Conservation (phyloP, 2,888 invertebrate species). For the Vesta saturnalis region DNA sequence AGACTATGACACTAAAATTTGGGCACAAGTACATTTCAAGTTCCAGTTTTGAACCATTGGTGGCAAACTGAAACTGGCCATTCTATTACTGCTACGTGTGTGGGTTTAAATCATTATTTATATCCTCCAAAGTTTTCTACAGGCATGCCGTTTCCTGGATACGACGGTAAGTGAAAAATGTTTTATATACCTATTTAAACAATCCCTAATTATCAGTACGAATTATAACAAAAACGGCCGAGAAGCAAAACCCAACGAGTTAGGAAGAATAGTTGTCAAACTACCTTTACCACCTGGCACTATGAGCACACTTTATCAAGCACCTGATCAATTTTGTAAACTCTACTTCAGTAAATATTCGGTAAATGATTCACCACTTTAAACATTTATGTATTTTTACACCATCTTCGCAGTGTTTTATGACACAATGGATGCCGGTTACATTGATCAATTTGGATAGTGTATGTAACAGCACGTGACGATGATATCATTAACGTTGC, state of each 20-base stretch:
- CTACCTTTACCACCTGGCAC: constrained; percentile 91
- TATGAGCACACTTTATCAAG: constrained; percentile 83
- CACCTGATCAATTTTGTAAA: constrained; percentile 81
- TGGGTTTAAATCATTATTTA: constrained; percentile 78
- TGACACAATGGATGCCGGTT: constrained; percentile 96
- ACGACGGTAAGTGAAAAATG: constrained; percentile 71
- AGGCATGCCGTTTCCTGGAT: constrained; percentile 90
- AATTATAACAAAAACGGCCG: too few species aligned
- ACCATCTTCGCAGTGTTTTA: constrained; percentile 95
- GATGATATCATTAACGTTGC: constrained; percentile 97
- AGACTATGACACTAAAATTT: constrained; percentile 87
- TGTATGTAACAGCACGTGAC: constrained; percentile 90
- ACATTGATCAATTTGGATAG: constrained; percentile 83
- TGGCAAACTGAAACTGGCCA: constrained; percentile 98
- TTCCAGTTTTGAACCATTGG: constrained; percentile 91
- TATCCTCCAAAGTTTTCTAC: constrained; percentile 79
- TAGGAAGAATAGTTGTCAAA: constrained; percentile 85
- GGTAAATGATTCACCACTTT: constrained; percentile 63
- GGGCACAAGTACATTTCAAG: constrained; percentile 77
- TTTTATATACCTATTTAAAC: constrained; percentile 3
- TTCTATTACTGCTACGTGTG: constrained; percentile 85
- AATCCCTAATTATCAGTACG: too few species aligned
- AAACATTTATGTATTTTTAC: constrained; percentile 28
- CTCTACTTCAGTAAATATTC: constrained; percentile 86
- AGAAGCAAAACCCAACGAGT: constrained; percentile 74